Evolutionary conservation across 1,140 invertebrate genomes (phyloP), one percentile per base, ranked within the genome.

Genomic region (Cherax destructor): DNA sequence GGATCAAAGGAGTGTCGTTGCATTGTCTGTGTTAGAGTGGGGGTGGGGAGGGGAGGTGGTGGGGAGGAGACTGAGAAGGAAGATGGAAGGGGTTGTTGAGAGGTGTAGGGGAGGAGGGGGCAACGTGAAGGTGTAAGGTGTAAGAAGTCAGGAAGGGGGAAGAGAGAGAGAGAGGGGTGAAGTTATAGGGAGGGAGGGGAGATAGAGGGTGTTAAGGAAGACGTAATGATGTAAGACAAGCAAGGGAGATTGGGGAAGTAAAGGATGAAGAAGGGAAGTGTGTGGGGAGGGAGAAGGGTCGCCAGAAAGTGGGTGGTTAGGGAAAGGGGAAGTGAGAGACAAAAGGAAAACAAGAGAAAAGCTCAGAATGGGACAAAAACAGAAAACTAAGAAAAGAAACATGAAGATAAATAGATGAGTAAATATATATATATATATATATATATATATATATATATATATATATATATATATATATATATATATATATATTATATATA

Each of bases 1-100:
- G 85, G 90, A 91, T 86, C 84, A 91, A 86, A 86, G 84, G 85
- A 91, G 24, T 86, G 74, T 86, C 84, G 83, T 72, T 81, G 84
- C 61, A 86, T 86, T 86, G 90, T 86, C 69, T 86, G 90, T 74
- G 65, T 69, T 56, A 85, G 79, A 56, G 65, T 52, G 56, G 30
- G 76, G 81, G 18, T 41, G 79, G 41, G 74, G 30, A 2, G 30
- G 2, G 80, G n/a, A 61, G 69, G 41, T 11, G 80, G 69, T 65
- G 30, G 61, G 11, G 80, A 21, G 24, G 21, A 4, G n/a, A 81
- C 13, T 47, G 61, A 47, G 5, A 77, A 24, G 47, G 56, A 47
- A 16, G 77, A 79, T 7, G 76, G n/a, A 50, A 78, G 76, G 76
- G 78, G 78, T 5, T 4, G 78, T 56, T 5, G 77, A 18, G n/a